Conservation (phyloP, 2,113 vertebrate genomes). For the Helogale parvula region DNA sequence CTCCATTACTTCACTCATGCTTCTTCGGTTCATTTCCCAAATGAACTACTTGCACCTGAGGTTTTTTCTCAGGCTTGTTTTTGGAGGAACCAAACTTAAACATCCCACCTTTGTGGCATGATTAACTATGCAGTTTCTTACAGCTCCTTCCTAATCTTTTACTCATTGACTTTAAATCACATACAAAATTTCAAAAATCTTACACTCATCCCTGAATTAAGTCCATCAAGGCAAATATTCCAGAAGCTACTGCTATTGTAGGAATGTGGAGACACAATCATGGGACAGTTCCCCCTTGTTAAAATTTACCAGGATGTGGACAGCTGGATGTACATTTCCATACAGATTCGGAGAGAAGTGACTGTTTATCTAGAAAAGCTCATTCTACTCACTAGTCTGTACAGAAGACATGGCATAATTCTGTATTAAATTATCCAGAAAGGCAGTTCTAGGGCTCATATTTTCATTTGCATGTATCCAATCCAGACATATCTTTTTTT, state of each 20-base stretch:
- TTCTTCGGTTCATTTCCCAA: not conserved
- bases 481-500: not conserved
- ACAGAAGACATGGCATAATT: not conserved
- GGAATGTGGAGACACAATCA: not conserved
- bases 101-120: not conserved
- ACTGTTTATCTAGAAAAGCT: not conserved
- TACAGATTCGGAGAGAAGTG: not conserved
- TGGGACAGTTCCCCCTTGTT: not conserved
- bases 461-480: not conserved
- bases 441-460: not conserved
- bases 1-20: not conserved
- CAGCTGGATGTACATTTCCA: not conserved
- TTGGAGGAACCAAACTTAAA: not conserved
- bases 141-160: not conserved
- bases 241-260: not conserved
- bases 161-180: not conserved
- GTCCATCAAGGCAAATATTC: not conserved
- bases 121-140: not conserved
- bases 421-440: not conserved
- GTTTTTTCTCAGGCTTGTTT: not conserved
- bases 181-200: not conserved
- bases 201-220: not conserved
- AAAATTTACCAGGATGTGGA: not conserved
- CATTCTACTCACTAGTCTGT: not conserved
- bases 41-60: not conserved